phyloP scores from a whole-genome alignment of 2,113 vertebrate genomes.

The Chaenocephalus aceratus region DNA sequence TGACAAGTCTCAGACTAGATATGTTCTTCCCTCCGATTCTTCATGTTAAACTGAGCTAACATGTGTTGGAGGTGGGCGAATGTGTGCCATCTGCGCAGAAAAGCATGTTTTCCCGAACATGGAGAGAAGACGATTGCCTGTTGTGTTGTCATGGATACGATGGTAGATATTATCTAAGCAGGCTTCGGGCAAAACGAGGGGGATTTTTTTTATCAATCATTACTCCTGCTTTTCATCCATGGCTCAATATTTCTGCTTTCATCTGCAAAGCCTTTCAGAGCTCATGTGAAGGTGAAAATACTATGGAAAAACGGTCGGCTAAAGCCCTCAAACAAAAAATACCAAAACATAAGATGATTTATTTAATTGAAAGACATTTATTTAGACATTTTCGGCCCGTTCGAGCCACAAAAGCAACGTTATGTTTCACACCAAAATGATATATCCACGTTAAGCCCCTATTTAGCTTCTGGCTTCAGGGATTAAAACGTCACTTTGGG shows the following conservation, averaged over 20 bases:
- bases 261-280: constrained; percentile 17
- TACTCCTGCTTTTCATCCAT: neutral
- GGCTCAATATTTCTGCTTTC: constrained; percentile 10
- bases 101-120: neutral
- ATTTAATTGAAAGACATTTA: constrained; percentile 51
- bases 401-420: constrained; percentile 37
- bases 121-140: neutral
- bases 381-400: constrained; percentile 34
- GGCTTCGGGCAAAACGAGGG: neutral
- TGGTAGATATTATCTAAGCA: neutral
- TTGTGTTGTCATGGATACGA: constrained; percentile 55
- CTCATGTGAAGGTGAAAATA: neutral
- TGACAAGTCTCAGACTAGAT: too few relatives aligned
- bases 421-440: constrained; percentile 28
- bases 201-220: constrained; percentile 1
- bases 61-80: constrained; percentile 10
- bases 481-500: constrained; percentile 1
- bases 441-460: neutral
- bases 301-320: too few relatives aligned
- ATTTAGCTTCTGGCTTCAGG: neutral
- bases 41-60: neutral
- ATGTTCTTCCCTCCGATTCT: too few relatives aligned
- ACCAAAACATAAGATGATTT: constrained; percentile 15
- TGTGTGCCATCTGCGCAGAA: constrained; percentile 9
- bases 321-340: constrained; percentile 23